Percentiles rank a stretch among this genome's conserved stretches.
Evolutionary conservation across 2,888 invertebrate species (phyloP).

Genomic region (Caenorhabditis afra): DNA sequence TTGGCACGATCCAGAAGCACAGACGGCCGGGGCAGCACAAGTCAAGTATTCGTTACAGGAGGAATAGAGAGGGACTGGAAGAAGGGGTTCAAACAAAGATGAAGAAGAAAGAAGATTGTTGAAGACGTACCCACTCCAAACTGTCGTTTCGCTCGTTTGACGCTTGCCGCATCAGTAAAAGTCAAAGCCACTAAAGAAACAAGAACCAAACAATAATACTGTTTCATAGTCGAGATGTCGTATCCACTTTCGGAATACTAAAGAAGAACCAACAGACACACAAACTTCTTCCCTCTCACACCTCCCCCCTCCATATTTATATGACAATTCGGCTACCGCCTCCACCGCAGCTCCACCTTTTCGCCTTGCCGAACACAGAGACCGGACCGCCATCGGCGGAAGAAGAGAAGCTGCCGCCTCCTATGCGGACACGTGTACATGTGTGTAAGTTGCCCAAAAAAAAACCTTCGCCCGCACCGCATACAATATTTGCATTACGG

Average conservation of each 20-base stretch:
- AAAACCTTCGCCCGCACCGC: conserved; percentile 36
- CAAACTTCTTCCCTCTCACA: conserved; percentile 32
- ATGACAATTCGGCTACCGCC: conserved; percentile 36
- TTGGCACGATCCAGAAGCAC: conserved; percentile 59
- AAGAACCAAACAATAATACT: conserved; percentile 51
- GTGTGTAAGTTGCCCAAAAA: conserved; percentile 58
- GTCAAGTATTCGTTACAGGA: conserved; percentile 64
- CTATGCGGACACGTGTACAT: conserved; percentile 48
- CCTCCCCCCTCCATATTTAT: conserved; percentile 32
- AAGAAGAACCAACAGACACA: conserved; percentile 30
- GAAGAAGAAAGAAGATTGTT: too few species aligned
- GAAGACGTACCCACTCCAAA: conserved; percentile 52
- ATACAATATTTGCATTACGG: conserved; percentile 52
- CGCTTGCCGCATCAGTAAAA: conserved; percentile 31
- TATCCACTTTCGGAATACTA: conserved; percentile 47
- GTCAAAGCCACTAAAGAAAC: conserved; percentile 23
- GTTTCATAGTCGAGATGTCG: conserved; percentile 41
- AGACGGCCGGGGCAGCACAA: conserved; percentile 65
- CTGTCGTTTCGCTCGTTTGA: conserved; percentile 52
- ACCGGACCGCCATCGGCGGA: conserved; percentile 21
- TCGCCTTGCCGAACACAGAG: conserved; percentile 41
- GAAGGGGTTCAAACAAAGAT: background rate
- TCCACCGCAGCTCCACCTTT: conserved; percentile 42
- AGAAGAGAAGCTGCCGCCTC: conserved; percentile 3
- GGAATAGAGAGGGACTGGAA: conserved; percentile 65